Conservation (phyloP, 2,113 vertebrate species). For the Tyrannus savana region DNA sequence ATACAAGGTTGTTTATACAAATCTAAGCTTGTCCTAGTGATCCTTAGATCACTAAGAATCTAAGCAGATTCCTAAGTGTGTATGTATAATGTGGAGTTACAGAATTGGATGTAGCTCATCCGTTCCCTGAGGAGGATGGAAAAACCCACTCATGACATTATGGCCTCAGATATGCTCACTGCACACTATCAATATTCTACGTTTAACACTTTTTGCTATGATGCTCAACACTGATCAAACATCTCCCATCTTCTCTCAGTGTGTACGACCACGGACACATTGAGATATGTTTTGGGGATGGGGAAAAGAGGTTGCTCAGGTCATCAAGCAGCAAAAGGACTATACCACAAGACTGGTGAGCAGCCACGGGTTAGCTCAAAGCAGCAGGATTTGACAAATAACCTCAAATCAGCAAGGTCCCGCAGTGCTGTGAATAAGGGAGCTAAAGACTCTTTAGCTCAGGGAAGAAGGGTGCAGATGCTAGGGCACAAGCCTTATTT, state of each 20-base stretch:
- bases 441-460: background rate
- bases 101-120: background rate
- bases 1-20: background rate
- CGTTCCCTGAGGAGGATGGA: background rate
- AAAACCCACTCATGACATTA: background rate
- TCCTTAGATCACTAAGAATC: no score
- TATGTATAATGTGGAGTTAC: background rate
- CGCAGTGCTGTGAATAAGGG: fast-evolving
- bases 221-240: background rate
- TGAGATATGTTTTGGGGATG: background rate
- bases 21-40: background rate
- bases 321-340: background rate
- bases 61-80: background rate
- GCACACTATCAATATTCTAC: background rate
- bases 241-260: background rate
- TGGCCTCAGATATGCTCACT: background rate
- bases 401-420: background rate
- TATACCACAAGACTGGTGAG: background rate
- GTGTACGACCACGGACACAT: fast-evolving
- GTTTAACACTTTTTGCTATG: background rate
- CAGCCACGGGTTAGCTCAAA: background rate
- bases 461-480: background rate
- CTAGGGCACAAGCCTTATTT: background rate
- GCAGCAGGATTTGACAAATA: fast-evolving
- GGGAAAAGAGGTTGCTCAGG: background rate